phyloP scores from a whole-genome alignment of 2,797 vertebrate species.

The Siniperca scherzeri region DNA sequence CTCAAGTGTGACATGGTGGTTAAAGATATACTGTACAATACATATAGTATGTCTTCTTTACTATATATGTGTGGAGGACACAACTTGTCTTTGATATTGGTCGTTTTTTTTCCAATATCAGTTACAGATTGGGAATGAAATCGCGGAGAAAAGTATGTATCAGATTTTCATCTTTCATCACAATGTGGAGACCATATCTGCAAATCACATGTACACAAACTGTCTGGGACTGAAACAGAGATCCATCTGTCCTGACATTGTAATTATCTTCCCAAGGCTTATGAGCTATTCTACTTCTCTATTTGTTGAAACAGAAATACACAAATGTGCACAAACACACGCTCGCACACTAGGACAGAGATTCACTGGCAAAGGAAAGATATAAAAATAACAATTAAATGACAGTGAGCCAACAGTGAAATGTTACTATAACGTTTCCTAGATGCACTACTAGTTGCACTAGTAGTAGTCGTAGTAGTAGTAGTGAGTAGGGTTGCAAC shows the following conservation, averaged over 20 bases:
- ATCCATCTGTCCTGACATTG: conserved; percentile 42
- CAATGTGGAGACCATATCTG: conserved; percentile 3
- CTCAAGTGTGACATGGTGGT: conserved; percentile 14
- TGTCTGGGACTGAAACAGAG: conserved; percentile 49
- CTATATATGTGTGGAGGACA: neutral
- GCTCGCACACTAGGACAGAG: conserved; percentile 3
- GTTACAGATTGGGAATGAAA: conserved; percentile 36
- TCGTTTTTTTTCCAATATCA: conserved; percentile 4
- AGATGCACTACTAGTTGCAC: neutral
- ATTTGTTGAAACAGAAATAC: conserved; percentile 33
- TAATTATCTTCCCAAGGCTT: conserved; percentile 47
- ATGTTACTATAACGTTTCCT: neutral
- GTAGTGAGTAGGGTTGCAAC: no score
- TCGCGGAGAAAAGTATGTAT: conserved; percentile 26
- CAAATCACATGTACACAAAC: conserved; percentile 55
- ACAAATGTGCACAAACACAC: conserved; percentile 29
- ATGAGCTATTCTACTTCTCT: conserved; percentile 45
- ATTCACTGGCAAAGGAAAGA: conserved; percentile 19
- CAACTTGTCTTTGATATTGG: conserved; percentile 8
- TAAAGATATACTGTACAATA: neutral
- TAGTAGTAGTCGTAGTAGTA: neutral
- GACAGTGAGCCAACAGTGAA: neutral
- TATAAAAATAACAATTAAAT: conserved; percentile 20
- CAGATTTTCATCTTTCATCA: conserved; percentile 27
- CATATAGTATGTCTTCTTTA: neutral